These are phyloP conservation scores for Pocillopora damicornis DNA, from an alignment of 64 coral and sea anemone genomes.

Conservation along the genomic window DNA sequence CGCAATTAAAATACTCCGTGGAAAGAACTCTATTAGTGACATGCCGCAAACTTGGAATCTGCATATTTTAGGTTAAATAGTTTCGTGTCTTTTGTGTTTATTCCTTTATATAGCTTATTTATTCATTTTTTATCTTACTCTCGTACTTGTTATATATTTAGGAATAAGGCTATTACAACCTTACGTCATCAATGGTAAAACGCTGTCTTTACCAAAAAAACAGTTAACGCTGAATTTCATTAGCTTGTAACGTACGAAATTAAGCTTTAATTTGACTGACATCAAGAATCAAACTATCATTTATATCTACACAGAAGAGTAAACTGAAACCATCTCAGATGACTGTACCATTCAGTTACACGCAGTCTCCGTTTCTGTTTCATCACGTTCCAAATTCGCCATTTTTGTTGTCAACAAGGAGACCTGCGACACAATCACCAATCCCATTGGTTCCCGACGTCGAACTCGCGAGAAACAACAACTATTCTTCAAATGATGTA, in stretches of 20 bases:
- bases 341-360: slow-evolving; percentile 8
- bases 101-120: no score
- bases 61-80: no score
- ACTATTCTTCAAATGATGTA: background rate
- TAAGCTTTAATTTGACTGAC: background rate
- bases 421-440: slow-evolving; percentile 30
- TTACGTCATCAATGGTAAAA: no score
- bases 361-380: slow-evolving; percentile 24
- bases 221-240: background rate
- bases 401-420: background rate
- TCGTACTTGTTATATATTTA: no score
- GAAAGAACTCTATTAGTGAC: no score
- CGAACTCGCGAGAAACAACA: slow-evolving; percentile 1
- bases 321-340: background rate
- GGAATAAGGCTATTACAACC: no score
- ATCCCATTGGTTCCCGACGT: slow-evolving; percentile 50
- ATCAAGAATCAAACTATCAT: background rate
- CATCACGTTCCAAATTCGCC: slow-evolving; percentile 27
- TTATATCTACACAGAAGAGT: background rate
- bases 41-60: no score
- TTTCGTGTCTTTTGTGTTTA: no score
- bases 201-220: no score
- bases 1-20: no score
- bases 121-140: no score
- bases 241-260: background rate